Base-by-base conservation (phyloP, 2,113 vertebrate genomes). In the Perccottus glenii region DNA sequence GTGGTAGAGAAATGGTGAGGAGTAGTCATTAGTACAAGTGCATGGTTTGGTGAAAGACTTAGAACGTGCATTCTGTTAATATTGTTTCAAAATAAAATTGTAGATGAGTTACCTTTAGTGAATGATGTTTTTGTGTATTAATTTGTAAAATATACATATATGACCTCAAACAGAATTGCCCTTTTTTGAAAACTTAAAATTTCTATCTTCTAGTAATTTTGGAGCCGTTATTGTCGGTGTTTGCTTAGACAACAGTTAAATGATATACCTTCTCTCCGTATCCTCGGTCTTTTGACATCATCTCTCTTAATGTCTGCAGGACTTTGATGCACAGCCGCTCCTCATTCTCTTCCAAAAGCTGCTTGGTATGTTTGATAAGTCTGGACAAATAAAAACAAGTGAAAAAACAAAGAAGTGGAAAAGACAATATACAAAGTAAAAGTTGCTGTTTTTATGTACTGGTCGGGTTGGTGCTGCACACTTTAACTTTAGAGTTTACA, bases 301-400 rank as follows among this genome's bases (percentile, higher is more conserved):
- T 99, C 86, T 99, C 97, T 78, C 98, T 91, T 70, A 99, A 93
- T 0, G 98, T 99, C 92, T 99, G 97, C 42, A 99, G 87, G 1
- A 99, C 98, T 87, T 99, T 99, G 87, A 99, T 99, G 77, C 98
- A 99, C 2, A 99, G 90, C 11, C 97, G 96, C 90, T 99, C 97
- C 81, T 99, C 98, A 14, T 99, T 98, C 84, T 99, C 98, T 82
- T 99, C 97, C 62, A 99, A 89, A 36, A 99, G 86, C 87, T 98
- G 98, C 11, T 99, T 99, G 35, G 98, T 99, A 75, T 99, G 98
- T 84, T 98, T 97, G 82, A 99, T 99, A 68, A 99, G 88, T 85
- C 98, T 98, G 90, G 46, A 83, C 67, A 78, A 55, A 42, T 44
- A 15, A 35, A 51, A 4, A 15, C 15, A 50, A 38, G 7, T 2